Evolutionary conservation across 1,140 invertebrate species (phyloP).

Genomic region (Eulimnadia texana): DNA sequence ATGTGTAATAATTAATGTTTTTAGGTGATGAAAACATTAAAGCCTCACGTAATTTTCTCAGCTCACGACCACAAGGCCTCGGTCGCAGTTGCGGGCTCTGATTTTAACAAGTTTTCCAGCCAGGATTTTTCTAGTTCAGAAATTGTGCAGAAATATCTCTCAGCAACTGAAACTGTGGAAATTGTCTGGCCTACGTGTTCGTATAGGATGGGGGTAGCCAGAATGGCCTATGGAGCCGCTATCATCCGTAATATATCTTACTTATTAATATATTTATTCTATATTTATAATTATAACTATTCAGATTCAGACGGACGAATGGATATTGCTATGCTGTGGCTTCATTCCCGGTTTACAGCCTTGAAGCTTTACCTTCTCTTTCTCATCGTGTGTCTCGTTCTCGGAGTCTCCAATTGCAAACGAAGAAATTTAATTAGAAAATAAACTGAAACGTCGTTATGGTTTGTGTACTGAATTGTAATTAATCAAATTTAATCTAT

Average conservation of each 20-base stretch:
- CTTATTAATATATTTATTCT: not conserved
- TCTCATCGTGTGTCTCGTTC: too few species aligned
- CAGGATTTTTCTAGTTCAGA: slow-evolving; percentile 1
- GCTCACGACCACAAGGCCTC: slow-evolving; percentile 59
- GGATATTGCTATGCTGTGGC: slow-evolving; percentile 1
- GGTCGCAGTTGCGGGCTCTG: slow-evolving; percentile 21
- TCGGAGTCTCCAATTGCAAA: too few species aligned
- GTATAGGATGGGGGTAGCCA: slow-evolving; percentile 75
- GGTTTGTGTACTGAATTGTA: too few species aligned
- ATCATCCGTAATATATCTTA: slow-evolving; percentile 44
- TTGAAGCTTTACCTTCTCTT: not conserved
- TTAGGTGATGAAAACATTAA: slow-evolving; percentile 46
- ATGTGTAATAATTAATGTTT: too few species aligned
- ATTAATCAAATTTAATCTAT: too few species aligned
- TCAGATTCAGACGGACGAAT: not conserved
- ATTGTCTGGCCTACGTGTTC: slow-evolving; percentile 83
- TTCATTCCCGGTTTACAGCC: not conserved
- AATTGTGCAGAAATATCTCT: slow-evolving; percentile 20
- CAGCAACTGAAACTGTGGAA: slow-evolving; percentile 42
- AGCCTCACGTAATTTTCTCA: slow-evolving; percentile 65
- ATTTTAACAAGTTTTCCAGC: slow-evolving; percentile 30
- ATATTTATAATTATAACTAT: not conserved
- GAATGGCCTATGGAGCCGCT: slow-evolving; percentile 72
- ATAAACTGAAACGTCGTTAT: too few species aligned
- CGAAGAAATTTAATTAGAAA: too few species aligned